Evolutionary conservation across 2,888 invertebrate genomes (phyloP), one percentile per base, ranked within the genome.

Genomic region (Hylaea fasciaria): DNA sequence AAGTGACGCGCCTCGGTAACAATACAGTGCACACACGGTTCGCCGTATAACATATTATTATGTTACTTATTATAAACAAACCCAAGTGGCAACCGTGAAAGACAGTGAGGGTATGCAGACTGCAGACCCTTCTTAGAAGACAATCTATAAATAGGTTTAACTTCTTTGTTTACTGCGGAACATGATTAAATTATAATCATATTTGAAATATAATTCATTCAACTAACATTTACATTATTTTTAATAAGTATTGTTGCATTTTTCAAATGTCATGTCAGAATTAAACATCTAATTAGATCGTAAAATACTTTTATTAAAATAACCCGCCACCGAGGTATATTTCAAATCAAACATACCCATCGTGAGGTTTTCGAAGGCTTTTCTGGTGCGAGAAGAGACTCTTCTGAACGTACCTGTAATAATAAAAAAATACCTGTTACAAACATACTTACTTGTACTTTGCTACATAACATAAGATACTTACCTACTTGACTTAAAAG

Each of bases 401-500:
- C 92, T 72, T 92, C 91, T 68, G 92, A 92, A 91, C 91, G 92
- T 91, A 92, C 92, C 92, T 92, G 83, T 28, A 56, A 62, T 10
- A 41, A 35, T 17, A 44, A 55, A 28, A 55, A 28, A 10, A 54
- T 22, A 12, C 9, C 12, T 28, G 1, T 45, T 17, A 53, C 7
- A 32, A 32, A 32, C 32, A 32, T 9, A 32, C 32, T 7, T 32
- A 7, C 7, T 12, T 12, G n/a, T 22, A 22, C 22, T 3, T 22
- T 3, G 5, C 22, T 22, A 22, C 22, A 3, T 22, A 22, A 22
- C 22, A 22, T 22, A 22, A 22, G n/a, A n/a, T n/a, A n/a, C n/a
- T n/a, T n/a, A n/a, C n/a, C n/a, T n/a, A n/a, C n/a, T n/a, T n/a
- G n/a, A n/a, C n/a, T n/a, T n/a, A n/a, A n/a, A n/a, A n/a, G n/a